Base-by-base conservation (phyloP, 2,888 invertebrate species). In the Pachycephus smyrnensis region DNA sequence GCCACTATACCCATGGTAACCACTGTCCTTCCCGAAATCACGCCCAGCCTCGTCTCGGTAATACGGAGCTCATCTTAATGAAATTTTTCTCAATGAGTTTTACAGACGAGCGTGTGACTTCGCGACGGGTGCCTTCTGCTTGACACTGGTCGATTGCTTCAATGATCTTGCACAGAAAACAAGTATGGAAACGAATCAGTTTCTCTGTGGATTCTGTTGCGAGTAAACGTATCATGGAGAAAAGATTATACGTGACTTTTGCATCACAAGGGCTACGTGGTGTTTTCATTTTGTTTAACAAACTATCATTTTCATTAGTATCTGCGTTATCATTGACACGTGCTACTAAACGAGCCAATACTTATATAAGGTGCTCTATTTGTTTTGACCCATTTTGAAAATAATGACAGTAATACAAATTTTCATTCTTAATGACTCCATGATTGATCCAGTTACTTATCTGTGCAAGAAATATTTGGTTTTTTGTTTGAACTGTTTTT, bases 1-100 rank as follows among this genome's bases (percentile, higher is more conserved):
- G 90, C 90, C 91, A 90, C 90, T 90, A 89, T 90, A 90, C 90
- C 89, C 90, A 89, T 88, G 87, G 87, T 89, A 88, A 87, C 83
- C 86, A 86, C 83, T 84, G 85, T 87, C 86, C 82, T 83, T 87
- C 80, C 82, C 85, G 87, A 89, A 88, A 86, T 89, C 87, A 87
- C 86, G 86, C 86, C 83, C 82, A 82, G 81, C 85, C 85, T 83
- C 32, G 36, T 73, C 33, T 40, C 75, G 69, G 37, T 69, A 40
- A 78, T 73, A 11, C 68, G 80, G 69, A 73, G 76, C 77, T 71
- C 76, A 37, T 76, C 40, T 76, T 68, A 73, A 73, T 74, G 32
- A 32, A 80, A 82, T 80, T 81, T 75, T 78, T 81, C 76, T 68
- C 35, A 71, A 80, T 80, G 75, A 80, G 76, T 80, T 84, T 83